Evolutionary conservation across 30 jellyfish, hydroid and myxozoan genomes (phyloP), one percentile per base, ranked within the genome.

Genomic region (Cassiopea andromeda): DNA sequence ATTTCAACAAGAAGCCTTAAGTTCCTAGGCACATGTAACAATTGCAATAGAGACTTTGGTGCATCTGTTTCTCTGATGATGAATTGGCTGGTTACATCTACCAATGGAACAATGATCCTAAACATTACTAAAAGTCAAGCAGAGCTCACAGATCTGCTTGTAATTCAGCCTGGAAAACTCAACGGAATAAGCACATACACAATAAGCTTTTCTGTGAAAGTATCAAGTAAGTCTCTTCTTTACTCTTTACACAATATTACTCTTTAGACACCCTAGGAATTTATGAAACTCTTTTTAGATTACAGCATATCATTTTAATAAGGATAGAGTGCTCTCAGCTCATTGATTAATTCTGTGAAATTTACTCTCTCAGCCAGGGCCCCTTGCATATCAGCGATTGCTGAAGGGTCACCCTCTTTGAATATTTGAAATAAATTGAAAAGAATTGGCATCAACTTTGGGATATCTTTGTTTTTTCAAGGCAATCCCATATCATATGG

Each of bases 11-110:
- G 93, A 69, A 73, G 79, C 87, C 70, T 94, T 59, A 94, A 94
- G 81, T 27, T 94, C 14, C 84, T 44, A 8, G 98, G 98, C 14
- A 18, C 59, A 16, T 94, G 99, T 77, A 83, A 45, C 7, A 91
- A 91, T 82, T 94, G 99, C 81, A 82, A 88, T 18, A 47, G 59
- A 4, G 81, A 59, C 18, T 72, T 73, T 71, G 85, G 84, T 6
- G 16, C 18, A 12, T 49, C n/a, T 10, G 45, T n/a, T 7, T 17
- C 1, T 17, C 27, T 83, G 45, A 14, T 49, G 7, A 49, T 69
- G 48, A 48, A 19, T 50, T 83, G 91, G 91, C 7, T 46, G 58
- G 83, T 83, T 44, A 48, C 64, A 17, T 50, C 80, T 15, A n/a
- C 76, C 16, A 80, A 70, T 58, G 95, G 91, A 38, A 83, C 38